These are phyloP conservation scores for Maccullochella peelii DNA, from an alignment of 2,113 vertebrate genomes.

Conservation along the genomic window DNA sequence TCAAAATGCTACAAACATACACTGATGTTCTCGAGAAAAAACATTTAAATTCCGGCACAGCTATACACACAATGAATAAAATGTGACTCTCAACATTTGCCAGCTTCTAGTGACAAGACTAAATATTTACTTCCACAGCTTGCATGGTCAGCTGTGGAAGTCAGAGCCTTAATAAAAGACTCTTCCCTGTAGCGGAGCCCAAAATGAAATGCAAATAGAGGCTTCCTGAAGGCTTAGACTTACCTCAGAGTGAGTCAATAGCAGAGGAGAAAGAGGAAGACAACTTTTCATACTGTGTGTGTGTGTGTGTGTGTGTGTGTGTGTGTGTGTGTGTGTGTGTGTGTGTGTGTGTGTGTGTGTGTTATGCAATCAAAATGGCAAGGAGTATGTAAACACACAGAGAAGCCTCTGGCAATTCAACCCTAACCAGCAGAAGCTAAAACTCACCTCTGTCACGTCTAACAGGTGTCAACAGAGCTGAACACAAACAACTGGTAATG, in stretches of 20 bases:
- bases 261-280: slow-evolving; percentile 36
- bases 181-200: slow-evolving; percentile 3
- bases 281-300: slow-evolving; percentile 21
- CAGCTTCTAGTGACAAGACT: background rate
- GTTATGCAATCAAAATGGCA: slow-evolving; percentile 35
- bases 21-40: background rate
- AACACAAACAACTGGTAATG: slow-evolving; percentile 42
- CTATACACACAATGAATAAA: background rate
- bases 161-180: slow-evolving; percentile 8
- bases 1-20: background rate
- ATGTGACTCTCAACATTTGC: background rate
- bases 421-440: slow-evolving; percentile 1
- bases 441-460: slow-evolving; percentile 33
- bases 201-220: slow-evolving; percentile 53
- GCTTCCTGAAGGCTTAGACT: slow-evolving; percentile 28
- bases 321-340: background rate
- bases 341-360: background rate
- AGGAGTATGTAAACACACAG: slow-evolving; percentile 10
- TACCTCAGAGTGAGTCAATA: slow-evolving; percentile 32
- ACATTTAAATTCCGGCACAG: background rate
- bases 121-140: background rate
- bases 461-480: slow-evolving; percentile 46
- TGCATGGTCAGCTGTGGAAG: slow-evolving; percentile 29
- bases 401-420: slow-evolving; percentile 20
- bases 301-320: background rate